Percentiles rank a stretch among this genome's conserved stretches.
Conservation (phyloP, 2,888 invertebrate species). For the Ectemnius lituratus region DNA sequence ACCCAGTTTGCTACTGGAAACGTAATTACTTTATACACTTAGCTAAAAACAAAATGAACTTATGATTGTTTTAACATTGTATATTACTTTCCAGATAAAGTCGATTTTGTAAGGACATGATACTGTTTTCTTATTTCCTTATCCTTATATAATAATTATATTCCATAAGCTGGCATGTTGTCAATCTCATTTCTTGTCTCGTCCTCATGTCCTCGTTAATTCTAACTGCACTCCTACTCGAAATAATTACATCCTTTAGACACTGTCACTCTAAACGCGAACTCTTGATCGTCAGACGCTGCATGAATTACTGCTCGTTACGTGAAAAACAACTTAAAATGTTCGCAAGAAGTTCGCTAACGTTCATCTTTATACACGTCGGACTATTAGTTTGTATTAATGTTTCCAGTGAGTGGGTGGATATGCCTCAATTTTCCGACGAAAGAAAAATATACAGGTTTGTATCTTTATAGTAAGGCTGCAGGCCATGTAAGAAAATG, state of each 20-base stretch:
- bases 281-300: conserved; percentile 23
- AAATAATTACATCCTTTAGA: conserved; percentile 69
- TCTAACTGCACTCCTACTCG: conserved; percentile 65
- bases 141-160: neutral
- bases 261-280: conserved; percentile 28
- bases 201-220: conserved; percentile 49
- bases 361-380: conserved; percentile 1
- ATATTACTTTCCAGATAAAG: conserved; percentile 16
- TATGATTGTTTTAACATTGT: conserved; percentile 18
- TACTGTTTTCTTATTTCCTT: neutral
- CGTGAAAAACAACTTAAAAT: neutral
- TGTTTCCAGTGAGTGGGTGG: conserved; percentile 70
- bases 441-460: conserved; percentile 68
- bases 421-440: conserved; percentile 74
- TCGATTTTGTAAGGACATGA: conserved; percentile 12
- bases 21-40: conserved; percentile 2
- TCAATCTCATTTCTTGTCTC: too few relatives aligned
- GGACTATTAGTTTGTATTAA: conserved; percentile 33
- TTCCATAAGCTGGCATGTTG: neutral
- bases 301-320: conserved; percentile 12
- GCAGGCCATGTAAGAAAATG: neutral
- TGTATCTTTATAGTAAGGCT: neutral
- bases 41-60: conserved; percentile 13
- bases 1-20: conserved; percentile 9
- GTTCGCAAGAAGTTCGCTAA: too few relatives aligned